A percentile compares a stretch with the other conserved stretches of the same genome.
These are phyloP conservation scores for Notocelia uddmanniana DNA, from an alignment of 2,888 invertebrate species.

Conservation along the genomic window DNA sequence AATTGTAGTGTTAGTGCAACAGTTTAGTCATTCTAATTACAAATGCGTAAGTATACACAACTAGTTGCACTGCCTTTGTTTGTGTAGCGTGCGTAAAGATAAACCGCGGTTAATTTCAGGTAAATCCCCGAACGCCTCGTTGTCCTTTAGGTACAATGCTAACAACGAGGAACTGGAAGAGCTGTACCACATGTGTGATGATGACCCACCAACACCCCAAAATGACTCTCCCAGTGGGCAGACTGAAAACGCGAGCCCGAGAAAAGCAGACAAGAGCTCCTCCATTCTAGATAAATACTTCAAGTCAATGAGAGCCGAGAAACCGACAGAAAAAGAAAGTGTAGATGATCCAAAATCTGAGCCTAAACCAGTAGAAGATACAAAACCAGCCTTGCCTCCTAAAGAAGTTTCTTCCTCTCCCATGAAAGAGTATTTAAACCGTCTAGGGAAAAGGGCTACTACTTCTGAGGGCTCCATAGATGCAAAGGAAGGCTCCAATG, in stretches of 20 bases:
- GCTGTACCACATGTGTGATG: slow-evolving; percentile 87
- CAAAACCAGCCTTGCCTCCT: slow-evolving; percentile 56
- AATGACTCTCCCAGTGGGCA: slow-evolving; percentile 69
- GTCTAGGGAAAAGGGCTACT: slow-evolving; percentile 87
- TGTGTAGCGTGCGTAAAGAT: slow-evolving; percentile 31
- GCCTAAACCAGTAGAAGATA: slow-evolving; percentile 64
- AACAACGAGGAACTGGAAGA: slow-evolving; percentile 91
- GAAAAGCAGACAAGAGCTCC: slow-evolving; percentile 75
- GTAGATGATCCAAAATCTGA: slow-evolving; percentile 66
- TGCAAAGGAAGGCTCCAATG: slow-evolving; percentile 77
- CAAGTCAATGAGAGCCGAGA: slow-evolving; percentile 72
- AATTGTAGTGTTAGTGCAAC: slow-evolving; percentile 4
- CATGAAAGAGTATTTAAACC: slow-evolving; percentile 85
- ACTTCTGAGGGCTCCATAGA: slow-evolving; percentile 85
- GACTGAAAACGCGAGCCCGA: slow-evolving; percentile 77
- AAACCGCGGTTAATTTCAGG: slow-evolving; percentile 61
- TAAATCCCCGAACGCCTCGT: slow-evolving; percentile 78
- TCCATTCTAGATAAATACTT: slow-evolving; percentile 83
- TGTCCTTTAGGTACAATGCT: slow-evolving; percentile 91
- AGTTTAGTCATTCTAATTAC: slow-evolving; percentile 32
- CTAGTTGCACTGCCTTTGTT: slow-evolving; percentile 22
- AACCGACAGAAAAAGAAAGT: slow-evolving; percentile 70
- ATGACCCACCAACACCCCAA: slow-evolving; percentile 82
- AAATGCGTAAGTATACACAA: slow-evolving; percentile 44
- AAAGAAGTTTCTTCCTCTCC: slow-evolving; percentile 81